phyloP scores from a whole-genome alignment of 1,140 invertebrate genomes.

The Bombus huntii region DNA sequence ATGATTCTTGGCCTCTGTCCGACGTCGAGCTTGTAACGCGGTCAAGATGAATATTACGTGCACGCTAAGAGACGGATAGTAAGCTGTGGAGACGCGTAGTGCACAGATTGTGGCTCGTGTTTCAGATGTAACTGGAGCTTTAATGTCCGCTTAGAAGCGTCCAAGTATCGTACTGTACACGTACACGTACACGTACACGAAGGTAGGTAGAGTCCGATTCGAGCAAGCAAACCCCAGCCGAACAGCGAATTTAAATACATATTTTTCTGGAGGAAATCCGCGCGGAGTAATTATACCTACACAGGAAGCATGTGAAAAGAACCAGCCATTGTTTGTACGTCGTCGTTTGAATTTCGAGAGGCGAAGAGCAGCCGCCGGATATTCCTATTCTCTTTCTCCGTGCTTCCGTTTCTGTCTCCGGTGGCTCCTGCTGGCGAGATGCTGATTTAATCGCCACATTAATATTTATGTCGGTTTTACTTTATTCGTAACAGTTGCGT shows the following conservation, averaged over 20 bases:
- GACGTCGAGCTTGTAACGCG: slow-evolving; percentile 45
- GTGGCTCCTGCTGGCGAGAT: too few relatives aligned
- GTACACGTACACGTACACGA: neutral
- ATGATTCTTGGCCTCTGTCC: slow-evolving; percentile 5
- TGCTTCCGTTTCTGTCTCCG: neutral
- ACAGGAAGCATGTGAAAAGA: neutral
- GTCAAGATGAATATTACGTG: slow-evolving; percentile 58
- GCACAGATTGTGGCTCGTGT: slow-evolving; percentile 50
- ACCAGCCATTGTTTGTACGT: neutral
- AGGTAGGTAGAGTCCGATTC: neutral
- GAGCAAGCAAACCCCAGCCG: neutral
- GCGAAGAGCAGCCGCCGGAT: too few relatives aligned
- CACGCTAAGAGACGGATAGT: slow-evolving; percentile 47
- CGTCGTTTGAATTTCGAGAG: neutral
- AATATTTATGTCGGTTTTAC: slow-evolving; percentile 29
- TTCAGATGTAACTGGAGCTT: slow-evolving; percentile 52
- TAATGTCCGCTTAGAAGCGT: neutral
- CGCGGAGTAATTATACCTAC: too few relatives aligned
- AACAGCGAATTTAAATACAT: too few relatives aligned
- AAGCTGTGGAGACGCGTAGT: slow-evolving; percentile 35
- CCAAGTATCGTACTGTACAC: neutral
- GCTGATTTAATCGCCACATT: slow-evolving; percentile 16
- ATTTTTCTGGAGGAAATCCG: too few relatives aligned
- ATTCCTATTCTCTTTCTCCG: neutral
- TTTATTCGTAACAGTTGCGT: slow-evolving; percentile 4